These are phyloP conservation scores for Calameuta pallipes DNA, from an alignment of 2,888 invertebrate species.

Conservation along the genomic window DNA sequence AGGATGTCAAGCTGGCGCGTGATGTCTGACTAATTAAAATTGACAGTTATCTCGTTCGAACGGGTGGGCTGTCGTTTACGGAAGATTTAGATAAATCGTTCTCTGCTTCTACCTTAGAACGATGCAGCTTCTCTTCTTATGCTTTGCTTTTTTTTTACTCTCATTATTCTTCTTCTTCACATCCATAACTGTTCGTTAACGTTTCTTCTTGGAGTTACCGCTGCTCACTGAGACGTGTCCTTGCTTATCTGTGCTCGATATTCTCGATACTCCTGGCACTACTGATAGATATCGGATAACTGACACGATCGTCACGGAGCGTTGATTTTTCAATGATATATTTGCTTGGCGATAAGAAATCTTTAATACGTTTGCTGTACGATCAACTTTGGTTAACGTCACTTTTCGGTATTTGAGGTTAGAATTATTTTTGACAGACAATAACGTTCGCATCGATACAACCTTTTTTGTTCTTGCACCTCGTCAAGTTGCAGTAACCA, in stretches of 20 bases:
- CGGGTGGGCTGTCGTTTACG: constrained; percentile 25
- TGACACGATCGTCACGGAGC: not conserved
- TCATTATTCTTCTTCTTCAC: not conserved
- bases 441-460: not conserved
- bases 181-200: not conserved
- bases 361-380: not conserved
- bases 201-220: not conserved
- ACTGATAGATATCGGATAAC: not conserved
- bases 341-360: not conserved
- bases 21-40: constrained; percentile 26
- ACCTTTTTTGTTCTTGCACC: not conserved
- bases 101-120: constrained; percentile 7
- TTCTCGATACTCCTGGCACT: not conserved
- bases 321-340: not conserved
- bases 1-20: constrained; percentile 10
- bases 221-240: not conserved
- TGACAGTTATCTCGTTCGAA: constrained; percentile 24
- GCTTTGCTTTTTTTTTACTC: not conserved
- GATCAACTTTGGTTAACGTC: not conserved
- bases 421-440: not conserved
- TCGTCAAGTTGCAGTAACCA: not conserved
- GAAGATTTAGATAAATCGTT: constrained; percentile 31
- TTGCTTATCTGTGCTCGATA: not conserved
- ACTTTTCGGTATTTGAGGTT: not conserved
- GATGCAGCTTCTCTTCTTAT: constrained; percentile 4